These are phyloP conservation scores for Scrobipalpa costella DNA, from an alignment of 2,888 invertebrate genomes.

Conservation along the genomic window DNA sequence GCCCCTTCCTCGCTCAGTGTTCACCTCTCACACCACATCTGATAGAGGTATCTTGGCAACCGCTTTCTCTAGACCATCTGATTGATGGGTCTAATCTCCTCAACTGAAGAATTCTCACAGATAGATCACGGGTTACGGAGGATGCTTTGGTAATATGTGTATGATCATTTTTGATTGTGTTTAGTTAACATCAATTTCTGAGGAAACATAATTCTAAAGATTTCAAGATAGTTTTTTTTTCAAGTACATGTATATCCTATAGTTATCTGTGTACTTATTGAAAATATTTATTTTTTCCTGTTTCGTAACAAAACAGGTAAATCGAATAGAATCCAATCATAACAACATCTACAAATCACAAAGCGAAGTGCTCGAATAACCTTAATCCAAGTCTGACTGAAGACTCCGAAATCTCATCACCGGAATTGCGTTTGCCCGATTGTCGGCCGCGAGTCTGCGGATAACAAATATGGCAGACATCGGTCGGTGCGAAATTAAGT, in stretches of 20 bases:
- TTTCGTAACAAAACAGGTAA: too few species aligned
- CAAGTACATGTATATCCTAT: too few species aligned
- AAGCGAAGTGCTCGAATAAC: too few species aligned
- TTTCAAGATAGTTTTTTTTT: too few species aligned
- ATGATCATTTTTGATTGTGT: too few species aligned
- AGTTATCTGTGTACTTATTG: too few species aligned
- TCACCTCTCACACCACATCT: constrained; percentile 43
- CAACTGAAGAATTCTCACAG: constrained; percentile 58
- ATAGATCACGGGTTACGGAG: constrained; percentile 47
- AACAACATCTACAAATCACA: too few species aligned
- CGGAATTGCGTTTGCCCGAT: background rate
- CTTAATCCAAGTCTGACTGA: too few species aligned
- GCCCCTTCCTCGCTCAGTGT: constrained; percentile 35
- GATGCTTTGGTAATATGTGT: background rate
- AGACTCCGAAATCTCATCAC: constrained; percentile 4
- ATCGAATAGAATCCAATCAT: too few species aligned
- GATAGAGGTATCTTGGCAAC: constrained; percentile 53
- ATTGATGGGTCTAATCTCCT: constrained; percentile 70
- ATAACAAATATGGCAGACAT: constrained; percentile 27
- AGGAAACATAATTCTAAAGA: too few species aligned
- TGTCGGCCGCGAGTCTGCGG: constrained; percentile 15
- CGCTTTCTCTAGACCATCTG: constrained; percentile 54
- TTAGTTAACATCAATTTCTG: too few species aligned
- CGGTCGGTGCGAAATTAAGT: constrained; percentile 78
- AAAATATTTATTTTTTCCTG: too few species aligned